A percentile compares a stretch with the other conserved stretches of the same genome.
These are phyloP conservation scores for Stenchaetothrips biformis DNA, from an alignment of 2,888 invertebrate genomes.

Conservation along the genomic window DNA sequence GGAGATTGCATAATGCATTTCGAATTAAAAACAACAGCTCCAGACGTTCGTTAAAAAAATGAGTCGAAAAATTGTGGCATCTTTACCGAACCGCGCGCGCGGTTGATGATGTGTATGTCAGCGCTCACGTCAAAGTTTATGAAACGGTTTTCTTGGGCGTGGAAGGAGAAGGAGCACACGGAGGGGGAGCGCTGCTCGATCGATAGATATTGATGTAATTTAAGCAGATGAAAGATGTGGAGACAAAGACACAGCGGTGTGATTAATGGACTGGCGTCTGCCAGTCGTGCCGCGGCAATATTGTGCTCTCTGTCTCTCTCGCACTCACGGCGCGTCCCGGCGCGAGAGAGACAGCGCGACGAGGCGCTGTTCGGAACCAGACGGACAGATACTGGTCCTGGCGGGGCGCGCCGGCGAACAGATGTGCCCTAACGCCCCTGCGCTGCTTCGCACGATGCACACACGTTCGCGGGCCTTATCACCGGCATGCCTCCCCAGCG, in stretches of 20 bases:
- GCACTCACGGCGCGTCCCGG: not conserved
- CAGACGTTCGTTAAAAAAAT: too few relatives aligned
- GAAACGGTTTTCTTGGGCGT: not conserved
- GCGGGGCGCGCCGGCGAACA: not conserved
- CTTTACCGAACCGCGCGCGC: too few relatives aligned
- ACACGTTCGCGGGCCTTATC: not conserved
- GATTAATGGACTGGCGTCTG: constrained; percentile 2
- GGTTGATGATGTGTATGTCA: too few relatives aligned
- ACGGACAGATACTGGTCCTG: not conserved
- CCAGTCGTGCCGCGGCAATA: not conserved
- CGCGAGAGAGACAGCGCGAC: not conserved
- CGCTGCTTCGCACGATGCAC: not conserved
- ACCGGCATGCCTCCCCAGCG: not conserved
- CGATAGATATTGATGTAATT: constrained; percentile 25
- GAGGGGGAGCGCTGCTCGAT: not conserved
- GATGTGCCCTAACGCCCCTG: constrained; percentile 10
- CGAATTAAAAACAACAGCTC: too few relatives aligned
- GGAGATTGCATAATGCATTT: too few relatives aligned
- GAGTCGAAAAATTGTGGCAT: too few relatives aligned
- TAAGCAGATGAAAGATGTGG: constrained; percentile 24
- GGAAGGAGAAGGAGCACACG: not conserved
- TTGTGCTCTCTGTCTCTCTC: too few relatives aligned
- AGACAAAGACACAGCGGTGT: constrained; percentile 11
- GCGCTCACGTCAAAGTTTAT: too few relatives aligned
- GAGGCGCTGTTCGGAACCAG: not conserved